phyloP scores from a whole-genome alignment of 2,113 vertebrate species.

The Antechinus flavipes region DNA sequence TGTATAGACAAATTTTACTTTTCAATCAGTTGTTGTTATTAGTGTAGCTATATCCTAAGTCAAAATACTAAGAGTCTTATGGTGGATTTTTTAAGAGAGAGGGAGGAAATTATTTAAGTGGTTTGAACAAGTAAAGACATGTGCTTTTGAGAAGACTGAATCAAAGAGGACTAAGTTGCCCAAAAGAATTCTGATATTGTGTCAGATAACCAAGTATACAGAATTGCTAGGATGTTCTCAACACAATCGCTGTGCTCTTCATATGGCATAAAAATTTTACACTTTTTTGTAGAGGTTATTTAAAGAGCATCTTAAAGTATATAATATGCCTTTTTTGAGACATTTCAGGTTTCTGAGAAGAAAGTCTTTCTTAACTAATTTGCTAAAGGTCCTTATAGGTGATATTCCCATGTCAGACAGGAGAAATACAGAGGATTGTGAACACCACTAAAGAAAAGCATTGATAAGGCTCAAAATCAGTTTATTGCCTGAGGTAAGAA shows the following conservation, averaged over 20 bases:
- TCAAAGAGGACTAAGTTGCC: background rate
- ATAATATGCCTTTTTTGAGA: background rate
- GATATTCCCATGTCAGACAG: background rate
- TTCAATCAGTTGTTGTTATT: background rate
- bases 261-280: constrained; percentile 33
- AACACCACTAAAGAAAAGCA: constrained; percentile 37
- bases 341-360: constrained; percentile 6
- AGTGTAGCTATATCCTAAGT: background rate
- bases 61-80: background rate
- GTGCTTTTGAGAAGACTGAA: background rate
- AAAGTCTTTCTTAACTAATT: constrained; percentile 49
- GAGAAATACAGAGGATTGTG: constrained; percentile 16
- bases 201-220: constrained; percentile 13
- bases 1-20: background rate
- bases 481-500: constrained; percentile 24
- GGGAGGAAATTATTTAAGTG: background rate
- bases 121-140: background rate
- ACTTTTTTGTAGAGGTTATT: constrained; percentile 24
- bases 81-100: background rate
- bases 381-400: constrained; percentile 18
- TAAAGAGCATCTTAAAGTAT: constrained; percentile 45
- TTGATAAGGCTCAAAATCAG: constrained; percentile 21
- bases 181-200: constrained; percentile 43
- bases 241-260: constrained; percentile 47
- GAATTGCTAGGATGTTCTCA: constrained; percentile 48